Percentiles rank a stretch among this genome's conserved stretches.
phyloP scores from a whole-genome alignment of 1,140 invertebrate genomes.

The Drosophila malerkotliana region DNA sequence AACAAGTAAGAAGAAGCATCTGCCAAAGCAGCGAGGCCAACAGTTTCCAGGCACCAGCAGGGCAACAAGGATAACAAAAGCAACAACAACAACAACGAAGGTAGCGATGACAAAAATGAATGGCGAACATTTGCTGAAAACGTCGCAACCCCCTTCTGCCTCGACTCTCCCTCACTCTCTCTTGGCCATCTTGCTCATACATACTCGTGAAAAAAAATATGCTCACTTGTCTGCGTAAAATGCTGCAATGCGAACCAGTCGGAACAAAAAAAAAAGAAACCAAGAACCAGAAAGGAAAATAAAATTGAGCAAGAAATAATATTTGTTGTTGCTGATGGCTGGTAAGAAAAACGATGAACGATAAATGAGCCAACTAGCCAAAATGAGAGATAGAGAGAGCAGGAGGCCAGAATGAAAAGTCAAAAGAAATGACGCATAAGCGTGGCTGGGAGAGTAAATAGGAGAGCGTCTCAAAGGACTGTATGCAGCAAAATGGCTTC shows the following conservation, averaged over 20 bases:
- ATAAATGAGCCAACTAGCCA: slow-evolving; percentile 14
- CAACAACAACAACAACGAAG: slow-evolving; percentile 19
- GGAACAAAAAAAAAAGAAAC: slow-evolving; percentile 30
- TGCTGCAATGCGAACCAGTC: slow-evolving; percentile 72
- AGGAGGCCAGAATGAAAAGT: slow-evolving; percentile 8
- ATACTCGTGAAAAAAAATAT: background rate
- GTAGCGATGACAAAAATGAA: slow-evolving; percentile 50
- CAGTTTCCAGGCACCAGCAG: slow-evolving; percentile 49
- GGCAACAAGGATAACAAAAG: slow-evolving; percentile 10
- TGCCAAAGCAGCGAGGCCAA: slow-evolving; percentile 35
- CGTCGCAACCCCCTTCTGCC: slow-evolving; percentile 44
- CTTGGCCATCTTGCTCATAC: slow-evolving; percentile 12
- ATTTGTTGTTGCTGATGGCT: slow-evolving; percentile 52
- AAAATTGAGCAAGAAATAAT: slow-evolving; percentile 54
- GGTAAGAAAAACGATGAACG: slow-evolving; percentile 57
- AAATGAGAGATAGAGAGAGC: slow-evolving; percentile 13
- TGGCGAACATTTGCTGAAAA: slow-evolving; percentile 53
- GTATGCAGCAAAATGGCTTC: slow-evolving; percentile 50
- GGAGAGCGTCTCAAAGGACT: slow-evolving; percentile 9
- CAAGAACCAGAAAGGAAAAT: slow-evolving; percentile 35
- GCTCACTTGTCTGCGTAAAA: slow-evolving; percentile 62
- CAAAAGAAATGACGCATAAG: slow-evolving; percentile 50
- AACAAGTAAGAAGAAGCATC: slow-evolving; percentile 73
- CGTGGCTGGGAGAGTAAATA: slow-evolving; percentile 5
- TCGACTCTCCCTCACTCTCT: background rate